Base-by-base conservation (phyloP, 1,140 invertebrate genomes). In the Drosophila teissieri region DNA sequence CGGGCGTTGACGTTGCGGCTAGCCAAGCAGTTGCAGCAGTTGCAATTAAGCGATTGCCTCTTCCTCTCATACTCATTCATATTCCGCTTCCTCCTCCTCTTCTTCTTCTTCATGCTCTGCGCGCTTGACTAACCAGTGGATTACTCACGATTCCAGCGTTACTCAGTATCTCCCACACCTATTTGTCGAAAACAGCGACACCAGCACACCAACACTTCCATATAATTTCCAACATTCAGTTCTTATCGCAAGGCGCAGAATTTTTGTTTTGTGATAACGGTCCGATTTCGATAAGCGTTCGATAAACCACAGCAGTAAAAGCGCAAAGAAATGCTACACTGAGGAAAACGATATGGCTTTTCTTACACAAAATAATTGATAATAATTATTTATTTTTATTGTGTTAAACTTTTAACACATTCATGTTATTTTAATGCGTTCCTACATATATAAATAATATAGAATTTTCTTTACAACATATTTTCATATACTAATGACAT, bases 241-340 rank as follows among this genome's bases (percentile, higher is more conserved):
- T 70, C 78, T 85, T 85, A 84, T 84, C 81, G 80, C 37, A 34
- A 77, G 37, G 57, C 68, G 4, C 40, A 74, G 52, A 83, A 83
- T 79, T 83, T 79, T 83, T 83, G 60, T 75, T 64, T 80, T 61
- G 65, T 64, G 81, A 84, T 84, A 80, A 84, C 76, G 24, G 34
- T 36, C 42, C 58, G 17, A 65, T 24, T 80, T 65, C 72, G 80
- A 83, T 76, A 76, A 52, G 56, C 52, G 60, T 60, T 62, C 75
- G 42, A 64, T 52, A 74, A 48, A 51, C 62, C 31, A 57, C 46
- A 60, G 51, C 69, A 17, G 39, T 56, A 24, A 44, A 68, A 19
- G n/a, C 57, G n/a, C 36, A 22, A 57, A 27, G 10, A 62, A 15
- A 14, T 11, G 4, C 17, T 62, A 40, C 55, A 63, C 60, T 42